Percentiles rank a stretch among this genome's conserved stretches.
These are phyloP conservation scores for Tinea pellionella DNA, from an alignment of 2,888 invertebrate genomes.

Conservation along the genomic window DNA sequence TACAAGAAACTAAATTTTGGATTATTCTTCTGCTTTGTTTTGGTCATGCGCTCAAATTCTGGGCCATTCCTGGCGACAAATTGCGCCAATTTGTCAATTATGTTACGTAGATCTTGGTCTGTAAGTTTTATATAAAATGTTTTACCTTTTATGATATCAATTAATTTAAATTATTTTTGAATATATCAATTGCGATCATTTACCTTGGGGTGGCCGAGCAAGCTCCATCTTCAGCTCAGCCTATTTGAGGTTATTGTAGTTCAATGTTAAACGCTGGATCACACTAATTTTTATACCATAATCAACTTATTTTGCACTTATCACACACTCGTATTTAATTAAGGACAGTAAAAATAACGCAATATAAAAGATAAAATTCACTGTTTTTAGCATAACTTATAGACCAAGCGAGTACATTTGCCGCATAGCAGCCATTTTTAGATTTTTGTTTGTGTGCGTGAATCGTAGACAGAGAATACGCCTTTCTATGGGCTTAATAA, in stretches of 20 bases:
- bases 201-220: slow-evolving; percentile 74
- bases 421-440: not conserved
- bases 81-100: slow-evolving; percentile 98
- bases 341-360: not conserved
- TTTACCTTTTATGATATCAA: not conserved
- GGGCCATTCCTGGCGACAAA: slow-evolving; percentile 99
- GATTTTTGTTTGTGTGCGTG: not conserved
- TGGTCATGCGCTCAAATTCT: slow-evolving; percentile 99
- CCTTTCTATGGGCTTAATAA: no score
- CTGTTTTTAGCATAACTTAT: not conserved
- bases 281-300: not conserved
- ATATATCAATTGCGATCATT: slow-evolving; percentile 15
- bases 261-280: not conserved
- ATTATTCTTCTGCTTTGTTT: slow-evolving; percentile 97
- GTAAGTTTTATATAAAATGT: slow-evolving; percentile 22
- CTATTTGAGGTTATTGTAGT: slow-evolving; percentile 7
- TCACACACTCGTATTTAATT: not conserved
- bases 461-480: no score
- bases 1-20: slow-evolving; percentile 97
- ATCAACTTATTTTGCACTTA: not conserved
- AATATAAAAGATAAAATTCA: not conserved
- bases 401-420: not conserved
- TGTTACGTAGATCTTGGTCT: slow-evolving; percentile 96
- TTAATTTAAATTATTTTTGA: not conserved
- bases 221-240: slow-evolving; percentile 42